Conservation (phyloP, 2,888 invertebrate genomes). For the Erebia aethiops region DNA sequence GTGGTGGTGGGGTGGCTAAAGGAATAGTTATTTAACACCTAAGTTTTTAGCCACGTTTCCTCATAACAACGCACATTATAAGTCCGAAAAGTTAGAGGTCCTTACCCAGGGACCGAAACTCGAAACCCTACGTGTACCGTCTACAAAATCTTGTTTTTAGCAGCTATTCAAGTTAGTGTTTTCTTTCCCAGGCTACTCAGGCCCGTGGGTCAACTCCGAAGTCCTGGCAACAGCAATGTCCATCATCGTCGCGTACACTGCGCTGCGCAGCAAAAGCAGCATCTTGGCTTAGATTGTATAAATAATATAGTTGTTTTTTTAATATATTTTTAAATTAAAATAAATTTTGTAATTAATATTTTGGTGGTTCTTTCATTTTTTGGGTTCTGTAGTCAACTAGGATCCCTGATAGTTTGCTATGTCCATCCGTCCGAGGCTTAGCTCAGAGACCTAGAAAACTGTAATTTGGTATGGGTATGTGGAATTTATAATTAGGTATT, state of each 20-base stretch:
- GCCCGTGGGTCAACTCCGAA: constrained; percentile 97
- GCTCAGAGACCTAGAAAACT: no score
- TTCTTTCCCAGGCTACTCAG: constrained; percentile 87
- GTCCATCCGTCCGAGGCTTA: no score
- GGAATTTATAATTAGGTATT: no score
- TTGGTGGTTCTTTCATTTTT: neutral
- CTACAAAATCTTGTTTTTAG: neutral
- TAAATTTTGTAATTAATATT: constrained; percentile 56
- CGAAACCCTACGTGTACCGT: neutral
- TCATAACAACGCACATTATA: no score
- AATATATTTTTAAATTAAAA: constrained; percentile 56
- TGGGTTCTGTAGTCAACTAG: no score
- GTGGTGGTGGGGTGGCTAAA: no score
- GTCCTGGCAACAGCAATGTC: constrained; percentile 92
- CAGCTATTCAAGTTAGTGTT: neutral
- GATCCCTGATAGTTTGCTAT: no score
- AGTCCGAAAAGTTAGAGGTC: no score
- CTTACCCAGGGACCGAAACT: no score
- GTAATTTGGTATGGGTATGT: no score
- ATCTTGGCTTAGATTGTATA: constrained; percentile 84
- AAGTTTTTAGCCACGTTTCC: no score
- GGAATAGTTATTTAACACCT: no score
- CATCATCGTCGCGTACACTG: constrained; percentile 92
- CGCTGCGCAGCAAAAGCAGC: constrained; percentile 92
- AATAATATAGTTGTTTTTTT: constrained; percentile 46